phyloP scores from a whole-genome alignment of 2,797 vertebrate genomes.

The Rhinogobio ventralis region DNA sequence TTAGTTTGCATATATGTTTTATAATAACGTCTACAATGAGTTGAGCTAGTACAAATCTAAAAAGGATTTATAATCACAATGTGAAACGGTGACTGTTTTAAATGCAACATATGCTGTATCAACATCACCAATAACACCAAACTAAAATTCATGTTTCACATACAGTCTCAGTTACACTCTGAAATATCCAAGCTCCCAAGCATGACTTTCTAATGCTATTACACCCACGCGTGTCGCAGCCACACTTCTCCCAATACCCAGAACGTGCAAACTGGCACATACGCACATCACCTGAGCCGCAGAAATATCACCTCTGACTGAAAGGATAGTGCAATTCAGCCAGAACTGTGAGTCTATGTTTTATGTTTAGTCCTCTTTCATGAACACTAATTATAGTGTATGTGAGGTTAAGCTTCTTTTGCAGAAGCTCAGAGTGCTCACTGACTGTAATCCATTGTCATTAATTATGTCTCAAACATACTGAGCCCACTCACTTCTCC shows the following conservation, averaged over 20 bases:
- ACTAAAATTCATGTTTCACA: conserved; percentile 22
- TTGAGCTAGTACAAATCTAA: neutral
- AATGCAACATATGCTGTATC: neutral
- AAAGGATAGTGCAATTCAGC: conserved; percentile 20
- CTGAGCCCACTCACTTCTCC: conserved; percentile 77
- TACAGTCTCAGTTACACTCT: conserved; percentile 3
- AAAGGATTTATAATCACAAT: neutral
- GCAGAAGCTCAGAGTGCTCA: conserved; percentile 42
- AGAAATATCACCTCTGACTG: conserved; percentile 34
- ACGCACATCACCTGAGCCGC: conserved; percentile 16
- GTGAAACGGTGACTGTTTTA: neutral
- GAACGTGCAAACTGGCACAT: conserved; percentile 37
- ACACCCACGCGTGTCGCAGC: conserved; percentile 38
- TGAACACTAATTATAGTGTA: conserved; percentile 73
- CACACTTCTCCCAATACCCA: conserved; percentile 27
- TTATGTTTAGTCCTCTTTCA: conserved; percentile 41
- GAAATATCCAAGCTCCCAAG: conserved; percentile 10
- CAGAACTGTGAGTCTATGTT: conserved; percentile 15
- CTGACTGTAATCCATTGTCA: conserved; percentile 79
- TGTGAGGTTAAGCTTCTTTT: conserved; percentile 70
- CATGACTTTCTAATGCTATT: conserved; percentile 30
- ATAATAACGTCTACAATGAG: neutral
- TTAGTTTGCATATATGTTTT: neutral
- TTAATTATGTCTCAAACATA: conserved; percentile 83
- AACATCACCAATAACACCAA: conserved; percentile 49